Evolutionary conservation across 2,888 invertebrate genomes (phyloP), one percentile per base, ranked within the genome.

Genomic region (Leptothorax acervorum): DNA sequence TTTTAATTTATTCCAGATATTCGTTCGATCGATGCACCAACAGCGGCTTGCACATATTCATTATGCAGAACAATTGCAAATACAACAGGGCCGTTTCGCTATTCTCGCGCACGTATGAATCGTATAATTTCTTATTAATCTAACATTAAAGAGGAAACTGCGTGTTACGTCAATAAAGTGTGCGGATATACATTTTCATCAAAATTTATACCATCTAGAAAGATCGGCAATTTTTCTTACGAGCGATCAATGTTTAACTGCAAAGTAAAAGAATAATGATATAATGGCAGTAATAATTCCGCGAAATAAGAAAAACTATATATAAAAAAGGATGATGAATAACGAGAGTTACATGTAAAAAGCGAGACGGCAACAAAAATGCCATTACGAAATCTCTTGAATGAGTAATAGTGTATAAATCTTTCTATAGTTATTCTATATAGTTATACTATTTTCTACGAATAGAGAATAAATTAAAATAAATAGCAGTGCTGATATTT

Each of bases 11-110:
- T 73, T 57, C 57, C 18, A 57, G 57, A 73, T 73, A 57, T 6
- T 31, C 73, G 15, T 73, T 73, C 57, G 73, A 73, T 73, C 42
- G 73, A 73, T 60, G 57, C 73, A 53, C n/a, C n/a, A n/a, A 39
- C 57, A 39, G 57, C 23, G 42, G 18, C 18, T 57, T 57, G 28
- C 73, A 42, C 42, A 42, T 28, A 42, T 42, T 73, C 42, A 73
- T 73, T 73, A 73, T 73, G 57, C 73, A 45, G 55, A 57, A 73
- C 73, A 73, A 73, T n/a, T 73, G 57, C 57, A 57, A 73, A 42
- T 57, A 57, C 23, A 39, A 23, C 57, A 18, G 39, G 55, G n/a
- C 11, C 6, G 31, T 73, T 57, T 57, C 42, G 39, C 57, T 73
- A 15, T 57, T 39, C 28, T 39, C n/a, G 18, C 8, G 4, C 48